Conservation (phyloP, 2,113 vertebrate species). For the Xiphophorus maculatus region DNA sequence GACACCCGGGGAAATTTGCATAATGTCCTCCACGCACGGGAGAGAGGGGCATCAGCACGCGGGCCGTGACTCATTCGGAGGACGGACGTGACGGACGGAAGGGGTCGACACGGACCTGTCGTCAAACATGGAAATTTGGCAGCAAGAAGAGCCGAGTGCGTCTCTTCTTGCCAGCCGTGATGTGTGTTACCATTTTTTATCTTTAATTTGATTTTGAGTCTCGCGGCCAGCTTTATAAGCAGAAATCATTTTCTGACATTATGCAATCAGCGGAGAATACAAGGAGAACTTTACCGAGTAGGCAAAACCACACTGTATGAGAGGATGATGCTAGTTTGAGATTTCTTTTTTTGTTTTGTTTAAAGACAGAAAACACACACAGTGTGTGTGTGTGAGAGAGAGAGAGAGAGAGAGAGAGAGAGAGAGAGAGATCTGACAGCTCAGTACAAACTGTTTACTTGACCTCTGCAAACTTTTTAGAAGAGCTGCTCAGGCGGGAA, state of each 20-base stretch:
- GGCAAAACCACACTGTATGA: constrained; percentile 42
- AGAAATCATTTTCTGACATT: constrained; percentile 17
- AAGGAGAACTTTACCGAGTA: constrained; percentile 45
- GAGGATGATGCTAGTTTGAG: background rate
- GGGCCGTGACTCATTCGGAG: constrained; percentile 27
- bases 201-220: constrained; percentile 33
- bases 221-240: constrained; percentile 30
- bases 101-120: too few species aligned
- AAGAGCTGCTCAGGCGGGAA: constrained; percentile 66
- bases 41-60: constrained; percentile 36
- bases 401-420: too few species aligned
- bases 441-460: constrained; percentile 68
- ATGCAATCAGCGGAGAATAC: constrained; percentile 45
- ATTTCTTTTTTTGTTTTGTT: background rate
- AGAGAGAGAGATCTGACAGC: constrained; percentile 38
- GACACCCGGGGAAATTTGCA: constrained; percentile 75
- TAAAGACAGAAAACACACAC: constrained; percentile 16
- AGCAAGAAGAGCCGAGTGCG: constrained; percentile 21
- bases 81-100: constrained; percentile 5
- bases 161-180: constrained; percentile 38
- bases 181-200: constrained; percentile 33
- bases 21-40: constrained; percentile 66
- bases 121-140: constrained; percentile 27
- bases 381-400: constrained; percentile 4
- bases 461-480: constrained; percentile 65